Evolutionary conservation across 1,140 invertebrate species (phyloP).

Genomic region (Intoshia linei): DNA sequence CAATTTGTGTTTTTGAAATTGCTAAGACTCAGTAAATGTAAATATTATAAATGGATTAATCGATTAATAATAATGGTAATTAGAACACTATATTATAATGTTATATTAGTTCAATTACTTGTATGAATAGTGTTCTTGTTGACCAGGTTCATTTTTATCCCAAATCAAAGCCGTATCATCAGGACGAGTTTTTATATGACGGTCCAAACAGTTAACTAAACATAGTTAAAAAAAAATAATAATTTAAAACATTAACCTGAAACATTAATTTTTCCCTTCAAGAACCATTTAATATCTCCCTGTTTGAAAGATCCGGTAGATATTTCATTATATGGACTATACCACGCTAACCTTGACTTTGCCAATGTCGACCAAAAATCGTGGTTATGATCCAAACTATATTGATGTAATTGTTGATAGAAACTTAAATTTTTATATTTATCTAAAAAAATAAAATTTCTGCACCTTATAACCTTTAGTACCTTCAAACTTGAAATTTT

Average conservation of each 20-base stretch:
- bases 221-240: neutral
- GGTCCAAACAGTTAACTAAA: constrained; percentile 26
- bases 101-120: too few relatives aligned
- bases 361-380: constrained; percentile 25
- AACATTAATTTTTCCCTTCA: constrained; percentile 25
- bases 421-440: too few relatives aligned
- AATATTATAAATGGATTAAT: too few relatives aligned
- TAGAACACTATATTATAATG: too few relatives aligned
- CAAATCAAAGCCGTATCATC: constrained; percentile 25
- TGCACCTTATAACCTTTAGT: too few relatives aligned
- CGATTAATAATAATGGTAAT: too few relatives aligned
- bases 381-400: constrained; percentile 20
- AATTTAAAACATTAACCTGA: constrained; percentile 17
- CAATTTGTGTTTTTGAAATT: too few relatives aligned
- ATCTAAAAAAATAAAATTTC: too few relatives aligned
- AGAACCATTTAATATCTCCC: constrained; percentile 18
- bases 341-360: constrained; percentile 20
- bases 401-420: too few relatives aligned
- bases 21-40: too few relatives aligned
- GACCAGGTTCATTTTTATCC: constrained; percentile 28
- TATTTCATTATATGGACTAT: constrained; percentile 18
- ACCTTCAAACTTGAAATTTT: too few relatives aligned
- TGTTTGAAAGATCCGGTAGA: constrained; percentile 20
- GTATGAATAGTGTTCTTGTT: constrained; percentile 22
- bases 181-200: constrained; percentile 19